Percentiles rank a stretch among this genome's conserved stretches.
phyloP scores from a whole-genome alignment of 2,888 invertebrate species.

The Notodonta ziczac region DNA sequence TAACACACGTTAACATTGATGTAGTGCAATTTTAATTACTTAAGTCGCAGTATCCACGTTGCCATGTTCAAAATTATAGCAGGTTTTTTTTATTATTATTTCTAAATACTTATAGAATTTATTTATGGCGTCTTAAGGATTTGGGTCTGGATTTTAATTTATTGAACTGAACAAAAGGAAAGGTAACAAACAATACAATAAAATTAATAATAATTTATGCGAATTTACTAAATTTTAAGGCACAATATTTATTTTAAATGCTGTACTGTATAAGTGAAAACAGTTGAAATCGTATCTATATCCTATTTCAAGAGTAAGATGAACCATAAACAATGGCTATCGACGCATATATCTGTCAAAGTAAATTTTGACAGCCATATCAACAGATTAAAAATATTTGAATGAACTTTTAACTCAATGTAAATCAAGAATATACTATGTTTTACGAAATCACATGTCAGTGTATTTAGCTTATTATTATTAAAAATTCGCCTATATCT shows the following conservation, averaged over 20 bases:
- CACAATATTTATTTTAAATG: conserved; percentile 32
- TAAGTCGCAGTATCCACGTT: conserved; percentile 15
- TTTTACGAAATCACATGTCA: conserved; percentile 14
- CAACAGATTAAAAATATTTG: not conserved
- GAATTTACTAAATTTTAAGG: conserved; percentile 51
- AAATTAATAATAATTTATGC: conserved; percentile 33
- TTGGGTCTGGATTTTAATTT: conserved; percentile 22
- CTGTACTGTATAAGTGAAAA: not conserved
- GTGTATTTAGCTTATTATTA: conserved; percentile 16
- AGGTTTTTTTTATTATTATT: conserved; percentile 8
- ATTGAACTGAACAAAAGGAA: conserved; percentile 13
- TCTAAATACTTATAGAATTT: conserved; percentile 3
- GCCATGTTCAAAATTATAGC: conserved; percentile 26
- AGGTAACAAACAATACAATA: conserved; percentile 14
- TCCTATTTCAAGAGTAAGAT: too few species aligned
- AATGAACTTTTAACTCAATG: not conserved
- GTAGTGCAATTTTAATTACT: not conserved
- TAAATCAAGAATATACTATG: conserved; percentile 7
- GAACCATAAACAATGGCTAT: too few species aligned
- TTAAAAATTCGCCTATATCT: conserved; percentile 24
- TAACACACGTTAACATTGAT: not conserved
- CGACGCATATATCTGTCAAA: not conserved
- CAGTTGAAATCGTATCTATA: not conserved
- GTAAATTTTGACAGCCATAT: not conserved
- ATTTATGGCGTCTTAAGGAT: conserved; percentile 8